Evolutionary conservation across 2,888 invertebrate species (phyloP), one percentile per base, ranked within the genome.

Genomic region (Cylindroiulus punctatus): DNA sequence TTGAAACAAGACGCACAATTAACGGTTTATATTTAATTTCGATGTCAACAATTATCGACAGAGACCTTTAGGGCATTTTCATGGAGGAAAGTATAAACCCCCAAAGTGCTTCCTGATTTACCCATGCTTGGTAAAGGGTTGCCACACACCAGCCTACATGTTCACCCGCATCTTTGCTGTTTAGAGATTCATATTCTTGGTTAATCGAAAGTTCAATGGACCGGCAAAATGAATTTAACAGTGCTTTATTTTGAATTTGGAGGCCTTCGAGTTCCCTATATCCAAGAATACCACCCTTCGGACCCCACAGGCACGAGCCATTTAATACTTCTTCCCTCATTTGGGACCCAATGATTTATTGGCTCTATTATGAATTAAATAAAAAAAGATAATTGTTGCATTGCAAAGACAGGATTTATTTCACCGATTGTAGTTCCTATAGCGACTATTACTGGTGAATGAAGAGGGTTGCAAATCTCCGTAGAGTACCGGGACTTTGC

Each of bases 101-200:
- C 65, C 26, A 65, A 65, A 65, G 65, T 65, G 76, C 76, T 76
- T 76, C 30, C 76, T 76, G 76, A 76, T 76, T 76, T 30, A 76
- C 76, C 76, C 76, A 14, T 30, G 30, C 2, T 17, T 26, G 32
- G 30, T 76, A 30, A 76, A 83, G 26, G 40, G 22, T 83, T 83
- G 83, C 83, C 83, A 83, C 83, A 83, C 83, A 40, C 83, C 83
- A 44, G 40, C 83, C 83, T 83, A 26, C 26, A 36, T 83, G 83
- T 44, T 42, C 42, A 40, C 83, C 83, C 83, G 14, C n/a, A 32
- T 30, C 36, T 30, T 81, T 26, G 14, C 81, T 26, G 36, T 30
- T 30, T 81, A 83, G 83, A 44, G 17, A 40, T 17, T 22, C n/a
- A 22, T 42, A 40, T 30, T 76, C 30, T 76, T 30, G 76, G 76